Conservation (phyloP, 2,888 invertebrate species). For the Cephus sareptanus region DNA sequence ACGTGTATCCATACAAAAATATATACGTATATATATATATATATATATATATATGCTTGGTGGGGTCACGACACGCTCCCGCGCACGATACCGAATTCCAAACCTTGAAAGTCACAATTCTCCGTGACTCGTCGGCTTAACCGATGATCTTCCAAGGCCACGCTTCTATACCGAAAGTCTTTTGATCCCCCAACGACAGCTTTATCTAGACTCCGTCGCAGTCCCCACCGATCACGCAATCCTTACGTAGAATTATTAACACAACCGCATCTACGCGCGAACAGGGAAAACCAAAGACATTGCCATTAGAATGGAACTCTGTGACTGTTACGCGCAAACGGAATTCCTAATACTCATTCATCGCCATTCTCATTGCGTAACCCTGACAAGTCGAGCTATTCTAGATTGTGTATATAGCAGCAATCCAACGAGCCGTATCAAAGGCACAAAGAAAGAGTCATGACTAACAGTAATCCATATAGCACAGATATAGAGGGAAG, state of each 20-base stretch:
- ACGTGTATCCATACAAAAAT: not conserved
- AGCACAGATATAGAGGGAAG: slow-evolving; percentile 8
- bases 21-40: not conserved
- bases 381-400: not conserved
- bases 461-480: slow-evolving; percentile 21
- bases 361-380: not conserved
- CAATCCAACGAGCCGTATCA: slow-evolving; percentile 23
- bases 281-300: not conserved
- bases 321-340: not conserved
- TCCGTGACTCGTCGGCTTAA: not conserved
- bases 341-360: not conserved
- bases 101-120: slow-evolving; percentile 18
- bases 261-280: not conserved
- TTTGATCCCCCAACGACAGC: not conserved
- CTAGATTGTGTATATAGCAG: not conserved
- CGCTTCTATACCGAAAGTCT: slow-evolving; percentile 22
- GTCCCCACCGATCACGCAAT: not conserved
- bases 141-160: slow-evolving; percentile 24
- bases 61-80: slow-evolving; percentile 32
- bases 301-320: not conserved
- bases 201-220: not conserved
- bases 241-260: not conserved
- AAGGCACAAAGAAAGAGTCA: slow-evolving; percentile 9
- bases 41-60: slow-evolving; percentile 10
- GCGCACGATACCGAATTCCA: slow-evolving; percentile 15